These are phyloP conservation scores for Oostethus manadensis DNA, from an alignment of 2,113 vertebrate species.

Conservation along the genomic window DNA sequence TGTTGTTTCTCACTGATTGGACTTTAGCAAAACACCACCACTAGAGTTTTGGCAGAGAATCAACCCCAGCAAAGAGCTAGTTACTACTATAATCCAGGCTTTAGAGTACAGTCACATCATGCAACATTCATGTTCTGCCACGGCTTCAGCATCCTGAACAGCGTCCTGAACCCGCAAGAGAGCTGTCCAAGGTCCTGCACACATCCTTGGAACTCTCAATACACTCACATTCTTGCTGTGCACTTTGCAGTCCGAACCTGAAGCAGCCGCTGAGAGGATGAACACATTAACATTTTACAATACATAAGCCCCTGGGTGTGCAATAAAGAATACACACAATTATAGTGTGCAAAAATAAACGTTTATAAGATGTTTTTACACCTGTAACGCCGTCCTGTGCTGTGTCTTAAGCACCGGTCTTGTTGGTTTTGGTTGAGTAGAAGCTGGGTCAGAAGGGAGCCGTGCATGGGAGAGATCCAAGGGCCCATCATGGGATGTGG, in stretches of 20 bases:
- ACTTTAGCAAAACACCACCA: no score
- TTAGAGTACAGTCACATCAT: neutral
- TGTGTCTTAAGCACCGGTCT: neutral
- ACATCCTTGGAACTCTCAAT: neutral
- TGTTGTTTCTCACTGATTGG: no score
- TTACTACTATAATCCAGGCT: neutral
- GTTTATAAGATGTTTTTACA: no score
- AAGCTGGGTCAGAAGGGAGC: slow-evolving; percentile 62
- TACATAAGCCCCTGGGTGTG: neutral
- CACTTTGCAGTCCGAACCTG: neutral
- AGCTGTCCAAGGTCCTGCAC: slow-evolving; percentile 40
- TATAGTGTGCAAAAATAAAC: no score
- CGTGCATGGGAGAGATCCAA: slow-evolving; percentile 47
- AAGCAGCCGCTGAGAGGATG: neutral
- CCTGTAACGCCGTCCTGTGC: no score
- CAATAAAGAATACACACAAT: no score
- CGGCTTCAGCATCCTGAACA: slow-evolving; percentile 8
- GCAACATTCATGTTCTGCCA: slow-evolving; percentile 6
- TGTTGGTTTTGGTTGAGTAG: slow-evolving; percentile 11
- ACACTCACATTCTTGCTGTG: neutral
- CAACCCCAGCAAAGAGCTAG: no score
- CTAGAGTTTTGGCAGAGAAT: no score
- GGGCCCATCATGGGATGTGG: slow-evolving; percentile 61
- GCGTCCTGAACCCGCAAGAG: neutral
- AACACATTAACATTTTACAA: neutral